Base-by-base conservation (phyloP, 2,113 vertebrate species). In the Ictidomys tridecemlineatus region DNA sequence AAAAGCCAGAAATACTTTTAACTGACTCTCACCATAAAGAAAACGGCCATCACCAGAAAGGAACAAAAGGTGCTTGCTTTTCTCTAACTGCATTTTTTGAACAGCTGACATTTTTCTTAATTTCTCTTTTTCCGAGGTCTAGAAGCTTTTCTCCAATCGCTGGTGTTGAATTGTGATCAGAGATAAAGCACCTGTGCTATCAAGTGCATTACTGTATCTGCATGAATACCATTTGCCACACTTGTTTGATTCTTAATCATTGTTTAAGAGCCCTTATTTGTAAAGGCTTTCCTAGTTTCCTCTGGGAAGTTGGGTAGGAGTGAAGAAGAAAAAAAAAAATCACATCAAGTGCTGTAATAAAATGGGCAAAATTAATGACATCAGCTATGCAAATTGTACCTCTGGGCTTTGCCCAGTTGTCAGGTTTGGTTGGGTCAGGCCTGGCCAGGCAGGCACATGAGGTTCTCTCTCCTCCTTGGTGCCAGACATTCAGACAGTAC, bases 81-180 rank as follows among this genome's bases (percentile, higher is more conserved):
- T 58, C 30, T 53, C 63, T 72, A 4, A 22, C 53, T 84, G 34
- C 34, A 89, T 69, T 93, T 93, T 83, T 78, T 56, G 72, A 96
- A 37, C 16, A 61, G 37, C 22, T 92, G 45, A 17, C n/a, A 69
- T 93, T 95, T 94, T 95, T 26, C 77, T 73, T 37, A 96, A 80
- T 91, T 65, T 91, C 51, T 45, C 32, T 11, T 28, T 91, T 45
- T 34, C 39, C 58, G 67, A 42, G 4, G 8, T 65, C 82, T 61
- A 82, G 73, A 80, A 83, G 74, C 42, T 76, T 53, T 73, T 79
- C 39, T 67, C 34, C 70, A 34, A 70, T 90, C 37, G 13, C 32
- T 32, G 65, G 45, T 10, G 2, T 24, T 85, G 37, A 88, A 76
- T 16, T 65, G 30, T 65, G 5, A 32, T 45, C 20, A 6, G 5